Base-by-base conservation (phyloP, 37 sponge, comb jelly and placozoan genomes). In the Chondrosia reniformis region DNA sequence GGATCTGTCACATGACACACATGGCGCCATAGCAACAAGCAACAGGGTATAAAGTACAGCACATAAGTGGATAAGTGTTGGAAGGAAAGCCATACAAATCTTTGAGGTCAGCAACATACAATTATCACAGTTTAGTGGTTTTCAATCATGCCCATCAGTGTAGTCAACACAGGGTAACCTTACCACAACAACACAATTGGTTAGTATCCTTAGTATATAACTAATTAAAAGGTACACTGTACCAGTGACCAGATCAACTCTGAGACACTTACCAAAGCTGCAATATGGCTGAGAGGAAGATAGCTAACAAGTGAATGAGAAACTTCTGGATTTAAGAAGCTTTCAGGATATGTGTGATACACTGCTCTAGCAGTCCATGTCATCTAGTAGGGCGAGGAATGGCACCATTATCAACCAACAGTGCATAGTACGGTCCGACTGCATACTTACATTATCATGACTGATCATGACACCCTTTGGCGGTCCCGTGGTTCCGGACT, bases 381-480 rank as follows among this genome's bases (percentile, higher is more conserved):
- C 38, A 79, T 10, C 46, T 63, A 38, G 27, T 17, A 2, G 15
- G 56, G 59, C 10, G 49, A 43, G 38, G 2, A 15, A 58, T 55
- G 39, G 45, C 73, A 69, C 24, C n/a, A n/a, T 33, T 13, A 43
- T n/a, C 19, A 34, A 76, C 39, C 38, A 39, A 21, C 59, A 36
- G 38, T 57, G 59, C 39, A 33, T 0, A 69, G 24, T 34, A 55
- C 66, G 33, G 31, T 1, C 4, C 4, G 19, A 24, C 3, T 17
- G 15, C 9, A 45, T n/a, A 46, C 92, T 90, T 31, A 94, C 95
- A 79, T 90, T 88, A 76, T 94, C 95, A 82, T 94, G 95, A 38
- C 93, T 90, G 34, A 94, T 62, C 95, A 94, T 94, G 10, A 87
- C 93, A 58, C 92, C 95, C 41, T 94, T 94, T 0, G 95, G 95